Conservation (phyloP, 2,797 vertebrate genomes). For the Helicolenus hilgendorfi region DNA sequence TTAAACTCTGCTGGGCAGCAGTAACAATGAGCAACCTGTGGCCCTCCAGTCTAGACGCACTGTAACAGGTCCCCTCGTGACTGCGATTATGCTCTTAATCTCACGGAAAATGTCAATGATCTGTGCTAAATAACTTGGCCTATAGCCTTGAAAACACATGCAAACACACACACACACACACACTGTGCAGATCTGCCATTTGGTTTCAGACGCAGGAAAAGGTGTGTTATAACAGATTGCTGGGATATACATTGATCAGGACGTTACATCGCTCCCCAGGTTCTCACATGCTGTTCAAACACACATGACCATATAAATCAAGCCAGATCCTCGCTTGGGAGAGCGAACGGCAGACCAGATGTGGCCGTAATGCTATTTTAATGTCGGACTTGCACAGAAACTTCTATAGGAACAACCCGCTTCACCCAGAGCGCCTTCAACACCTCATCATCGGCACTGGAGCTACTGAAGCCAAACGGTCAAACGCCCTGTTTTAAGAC, state of each 20-base stretch:
- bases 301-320: slow-evolving; percentile 26
- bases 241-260: slow-evolving; percentile 31
- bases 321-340: slow-evolving; percentile 25
- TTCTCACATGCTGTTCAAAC: slow-evolving; percentile 19
- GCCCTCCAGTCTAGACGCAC: slow-evolving; percentile 60
- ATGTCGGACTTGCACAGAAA: slow-evolving; percentile 42
- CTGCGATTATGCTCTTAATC: slow-evolving; percentile 69
- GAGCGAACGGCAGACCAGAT: slow-evolving; percentile 65
- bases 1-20: slow-evolving; percentile 19
- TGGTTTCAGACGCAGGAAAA: slow-evolving; percentile 16
- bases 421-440: slow-evolving; percentile 45
- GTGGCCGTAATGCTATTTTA: slow-evolving; percentile 65
- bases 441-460: slow-evolving; percentile 25
- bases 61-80: slow-evolving; percentile 64
- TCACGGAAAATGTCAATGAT: slow-evolving; percentile 65
- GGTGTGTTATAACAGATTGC: slow-evolving; percentile 23
- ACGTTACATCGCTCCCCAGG: slow-evolving; percentile 1
- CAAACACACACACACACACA: slow-evolving; percentile 7
- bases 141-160: slow-evolving; percentile 27
- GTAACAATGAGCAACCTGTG: slow-evolving; percentile 59
- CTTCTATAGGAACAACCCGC: slow-evolving; percentile 3
- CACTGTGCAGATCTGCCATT: neutral
- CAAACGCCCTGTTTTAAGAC: slow-evolving; percentile 4
- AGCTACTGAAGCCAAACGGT: slow-evolving; percentile 22
- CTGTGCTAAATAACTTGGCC: slow-evolving; percentile 58